Base-by-base conservation (phyloP, 1,140 invertebrate species). In the Zaprionus ornatus region DNA sequence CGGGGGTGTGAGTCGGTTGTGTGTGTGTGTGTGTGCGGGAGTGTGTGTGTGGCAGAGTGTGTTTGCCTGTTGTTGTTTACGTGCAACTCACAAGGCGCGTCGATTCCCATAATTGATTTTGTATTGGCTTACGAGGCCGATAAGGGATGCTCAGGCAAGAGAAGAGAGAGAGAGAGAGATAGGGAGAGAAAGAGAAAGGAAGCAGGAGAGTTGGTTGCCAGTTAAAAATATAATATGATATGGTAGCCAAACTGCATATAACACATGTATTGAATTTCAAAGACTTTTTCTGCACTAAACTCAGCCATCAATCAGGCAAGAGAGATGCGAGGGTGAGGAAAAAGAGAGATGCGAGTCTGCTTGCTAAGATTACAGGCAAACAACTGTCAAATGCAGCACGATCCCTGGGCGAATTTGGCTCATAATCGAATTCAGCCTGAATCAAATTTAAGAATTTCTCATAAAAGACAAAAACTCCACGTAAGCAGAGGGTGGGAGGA, bases 51-150 rank as follows among this genome's bases (percentile, higher is more conserved):
- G n/a, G n/a, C n/a, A n/a, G 13, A 13, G 19, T 32, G 25, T 32
- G 23, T 59, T n/a, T 9, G 19, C 21, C 59, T 72, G 62, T 59
- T 66, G 56, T 40, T 57, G 60, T 54, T 72, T 52, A 61, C 65
- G 25, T 19, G 37, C 32, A 19, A n/a, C 68, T 80, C 70, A 63
- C 76, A 69, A 65, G 86, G 60, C 81, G 66, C 76, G 81, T 73
- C 79, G 82, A 82, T 91, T 91, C 88, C 88, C 88, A 91, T 91
- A 91, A 91, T 91, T 91, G 88, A 91, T 88, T 91, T 85, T 88
- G 88, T 91, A 91, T 91, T 85, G 83, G 88, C 73, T 72, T 73
- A 70, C 73, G 62, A 57, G 61, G 37, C 12, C 7, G 13, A 17
- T 17, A 74, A 48, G 50, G 72, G 72, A 62, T 63, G 66, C 23